phyloP scores from a whole-genome alignment of 2,113 vertebrate genomes.

The Pseudopipra pipra region DNA sequence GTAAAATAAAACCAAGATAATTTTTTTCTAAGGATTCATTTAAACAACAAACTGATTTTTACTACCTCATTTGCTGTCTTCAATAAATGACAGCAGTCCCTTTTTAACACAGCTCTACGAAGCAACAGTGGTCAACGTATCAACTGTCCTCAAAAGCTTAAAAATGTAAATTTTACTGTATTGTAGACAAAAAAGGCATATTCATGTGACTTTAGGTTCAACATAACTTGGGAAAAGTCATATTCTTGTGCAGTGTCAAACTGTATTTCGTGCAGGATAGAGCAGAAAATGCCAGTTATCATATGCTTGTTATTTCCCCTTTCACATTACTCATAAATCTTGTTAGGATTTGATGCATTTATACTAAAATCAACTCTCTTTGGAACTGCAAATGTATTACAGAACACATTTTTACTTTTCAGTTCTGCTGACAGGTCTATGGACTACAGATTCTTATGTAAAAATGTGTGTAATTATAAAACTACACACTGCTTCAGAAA shows the following conservation, averaged over 20 bases:
- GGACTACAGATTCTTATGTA: neutral
- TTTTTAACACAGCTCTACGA: constrained; percentile 50
- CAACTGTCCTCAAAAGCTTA: constrained; percentile 59
- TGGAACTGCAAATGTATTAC: neutral
- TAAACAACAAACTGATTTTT: constrained; percentile 43
- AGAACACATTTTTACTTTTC: neutral
- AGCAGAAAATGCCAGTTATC: constrained; percentile 59
- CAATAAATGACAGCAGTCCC: constrained; percentile 56
- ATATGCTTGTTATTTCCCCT: constrained; percentile 79
- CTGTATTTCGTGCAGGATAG: constrained; percentile 53
- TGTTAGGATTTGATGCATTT: constrained; percentile 4
- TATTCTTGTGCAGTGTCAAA: constrained; percentile 29
- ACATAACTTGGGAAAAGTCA: neutral
- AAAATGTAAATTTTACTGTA: constrained; percentile 36
- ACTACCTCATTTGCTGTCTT: constrained; percentile 61
- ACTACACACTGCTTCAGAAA: neutral
- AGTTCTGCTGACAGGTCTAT: neutral
- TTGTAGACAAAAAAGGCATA: constrained; percentile 48
- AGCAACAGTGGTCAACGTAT: constrained; percentile 49
- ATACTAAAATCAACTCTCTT: neutral
- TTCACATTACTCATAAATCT: neutral
- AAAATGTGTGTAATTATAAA: neutral
- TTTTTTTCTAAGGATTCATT: constrained; percentile 19
- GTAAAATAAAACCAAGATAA: neutral
- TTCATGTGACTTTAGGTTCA: constrained; percentile 12